Base-by-base conservation (phyloP, 2,888 invertebrate genomes). In the Mylabris sibirica region DNA sequence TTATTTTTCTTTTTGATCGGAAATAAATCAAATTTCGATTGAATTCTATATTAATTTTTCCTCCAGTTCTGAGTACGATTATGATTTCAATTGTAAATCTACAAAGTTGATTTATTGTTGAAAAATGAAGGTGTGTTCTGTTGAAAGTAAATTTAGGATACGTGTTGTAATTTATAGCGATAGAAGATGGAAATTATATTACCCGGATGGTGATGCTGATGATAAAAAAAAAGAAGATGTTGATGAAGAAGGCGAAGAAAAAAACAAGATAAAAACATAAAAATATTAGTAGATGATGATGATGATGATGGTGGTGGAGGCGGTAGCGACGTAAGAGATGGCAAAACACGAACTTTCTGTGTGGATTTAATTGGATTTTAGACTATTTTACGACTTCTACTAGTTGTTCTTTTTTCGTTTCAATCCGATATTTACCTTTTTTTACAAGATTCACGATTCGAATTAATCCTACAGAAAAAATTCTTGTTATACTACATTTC, bases 141-240 rank as follows among this genome's bases (percentile, higher is more conserved):
- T 49, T 49, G 49, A 49, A 49, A 49, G 49, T 49, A 20, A 49
- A 49, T 49, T 49, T 49, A 9, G 49, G n/a, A 20, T 3, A n/a
- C n/a, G 49, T 22, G 49, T 49, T 11, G 49, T 49, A 49, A 49
- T 49, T 49, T 49, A 49, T 20, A 20, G 49, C 49, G 20, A 44
- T 44, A 44, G n/a, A 44, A 17, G 44, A 44, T 44, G 44, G n/a
- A 44, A 44, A 44, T 44, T 44, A 44, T 44, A 44, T 44, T 44
- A 17, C 6, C 44, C 44, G 44, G 44, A 44, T 44, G 44, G 17
- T 44, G 17, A 44, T 44, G 30, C 30, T 30, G 44, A 44, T 17
- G 41, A 41, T 41, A 41, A 20, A 49, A 17, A 49, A 20, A 49
- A 41, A 41, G 1, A 41, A 12, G 5, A n/a, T n/a, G n/a, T n/a